Base-by-base conservation (phyloP, 2,113 vertebrate species). In the Cryptotis parvus region DNA sequence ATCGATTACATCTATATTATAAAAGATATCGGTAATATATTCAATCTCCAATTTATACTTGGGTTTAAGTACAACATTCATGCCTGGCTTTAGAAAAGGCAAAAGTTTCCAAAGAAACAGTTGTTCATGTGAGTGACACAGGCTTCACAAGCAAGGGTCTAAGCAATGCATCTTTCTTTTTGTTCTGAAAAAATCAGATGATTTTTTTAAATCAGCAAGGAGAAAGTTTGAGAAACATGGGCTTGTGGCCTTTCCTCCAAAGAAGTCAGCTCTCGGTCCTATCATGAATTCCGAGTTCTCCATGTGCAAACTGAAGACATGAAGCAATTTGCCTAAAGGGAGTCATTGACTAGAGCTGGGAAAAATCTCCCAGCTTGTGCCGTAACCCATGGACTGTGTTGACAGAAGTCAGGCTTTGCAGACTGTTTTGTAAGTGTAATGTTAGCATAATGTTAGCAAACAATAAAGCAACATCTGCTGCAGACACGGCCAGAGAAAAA, bases 351-450 rank as follows among this genome's bases (percentile, higher is more conserved):
- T 41, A 29, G 63, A 87, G 90, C 84, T 88, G 76, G 85, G 78
- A 81, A 76, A 68, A 94, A 41, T 74, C 82, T 91, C 87, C 65
- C 75, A 39, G 89, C 82, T 92, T 52, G 55, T 33, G 61, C 87
- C 55, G 31, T 79, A 80, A 91, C 49, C 87, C n/a, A 0, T 29
- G 68, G 91, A 52, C 73, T 43, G 33, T 95, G 93, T 75, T 93
- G 83, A 93, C 94, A 93, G 87, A 93, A 97, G 95, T 89, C 96
- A 84, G 93, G 90, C 70, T 93, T 75, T 79, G 65, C 68, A 90
- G 94, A 80, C 91, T 93, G 87, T 92, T 97, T 95, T 95, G 84
- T 75, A 91, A 96, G 93, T 89, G 84, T 33, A 94, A 89, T 84
- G 86, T 95, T 96, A 85, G 39, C 94, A 94, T 91, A 93, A 80